phyloP scores from a whole-genome alignment of 2,113 vertebrate genomes.

The Furnarius figulus region DNA sequence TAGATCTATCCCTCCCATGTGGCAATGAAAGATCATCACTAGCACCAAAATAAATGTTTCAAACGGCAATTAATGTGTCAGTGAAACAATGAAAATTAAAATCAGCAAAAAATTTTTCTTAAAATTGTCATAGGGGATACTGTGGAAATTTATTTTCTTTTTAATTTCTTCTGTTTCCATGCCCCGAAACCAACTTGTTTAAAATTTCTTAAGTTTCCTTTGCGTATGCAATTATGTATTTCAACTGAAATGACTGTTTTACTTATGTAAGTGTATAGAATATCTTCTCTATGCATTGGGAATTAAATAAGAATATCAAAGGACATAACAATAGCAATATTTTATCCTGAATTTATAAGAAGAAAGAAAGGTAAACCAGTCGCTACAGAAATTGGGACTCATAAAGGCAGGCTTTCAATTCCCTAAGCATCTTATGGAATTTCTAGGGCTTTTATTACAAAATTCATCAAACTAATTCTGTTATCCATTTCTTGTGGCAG shows the following conservation, averaged over 20 bases:
- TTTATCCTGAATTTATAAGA: neutral
- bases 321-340: neutral
- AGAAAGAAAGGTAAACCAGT: neutral
- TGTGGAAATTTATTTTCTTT: neutral
- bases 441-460: neutral
- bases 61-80: neutral
- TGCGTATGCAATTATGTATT: neutral
- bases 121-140: rapidly evolving
- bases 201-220: neutral
- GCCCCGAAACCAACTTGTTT: neutral
- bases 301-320: neutral
- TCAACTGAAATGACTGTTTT: neutral
- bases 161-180: neutral
- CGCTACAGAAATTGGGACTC: neutral
- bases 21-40: neutral
- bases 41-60: neutral
- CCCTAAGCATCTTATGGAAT: neutral
- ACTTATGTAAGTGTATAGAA: neutral
- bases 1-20: neutral
- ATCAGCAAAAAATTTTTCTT: neutral
- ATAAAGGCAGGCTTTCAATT: neutral
- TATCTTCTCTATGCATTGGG: neutral
- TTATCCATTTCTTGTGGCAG: neutral
- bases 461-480: conserved; percentile 11
- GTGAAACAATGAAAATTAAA: neutral